phyloP scores from a whole-genome alignment of 2,113 vertebrate species.

The Arizona elegans region DNA sequence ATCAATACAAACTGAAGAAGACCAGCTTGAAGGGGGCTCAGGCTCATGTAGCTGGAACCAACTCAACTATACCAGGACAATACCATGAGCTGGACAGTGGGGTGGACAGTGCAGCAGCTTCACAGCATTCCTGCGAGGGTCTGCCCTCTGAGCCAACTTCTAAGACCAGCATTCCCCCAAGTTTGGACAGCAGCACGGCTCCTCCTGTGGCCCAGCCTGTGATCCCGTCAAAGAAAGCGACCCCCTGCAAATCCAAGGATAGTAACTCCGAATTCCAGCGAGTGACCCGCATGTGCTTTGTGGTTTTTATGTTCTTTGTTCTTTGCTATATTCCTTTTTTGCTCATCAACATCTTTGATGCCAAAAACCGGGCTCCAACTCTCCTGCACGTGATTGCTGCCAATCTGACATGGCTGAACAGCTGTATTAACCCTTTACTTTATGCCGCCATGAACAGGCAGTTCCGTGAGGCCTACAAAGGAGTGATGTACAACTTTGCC shows the following conservation, averaged over 20 bases:
- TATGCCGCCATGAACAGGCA: slow-evolving; percentile 86
- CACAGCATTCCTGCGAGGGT: slow-evolving; percentile 61
- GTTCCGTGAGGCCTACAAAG: slow-evolving; percentile 78
- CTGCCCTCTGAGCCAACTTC: slow-evolving; percentile 36
- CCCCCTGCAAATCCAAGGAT: slow-evolving; percentile 50
- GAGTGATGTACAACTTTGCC: slow-evolving; percentile 61
- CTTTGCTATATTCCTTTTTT: slow-evolving; percentile 81
- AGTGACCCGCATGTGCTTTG: slow-evolving; percentile 84
- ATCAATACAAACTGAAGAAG: slow-evolving; percentile 72
- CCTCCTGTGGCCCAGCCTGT: not conserved
- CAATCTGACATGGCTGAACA: slow-evolving; percentile 87
- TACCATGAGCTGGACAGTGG: slow-evolving; percentile 71
- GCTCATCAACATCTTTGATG: slow-evolving; percentile 78
- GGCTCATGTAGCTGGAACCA: slow-evolving; percentile 36
- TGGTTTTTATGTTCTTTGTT: slow-evolving; percentile 81
- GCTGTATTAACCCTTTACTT: slow-evolving; percentile 84
- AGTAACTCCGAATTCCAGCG: slow-evolving; percentile 75
- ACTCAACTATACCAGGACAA: slow-evolving; percentile 14
- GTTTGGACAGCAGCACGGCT: not conserved
- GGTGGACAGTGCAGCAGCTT: slow-evolving; percentile 61
- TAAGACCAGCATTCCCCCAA: slow-evolving; percentile 21
- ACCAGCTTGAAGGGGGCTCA: slow-evolving; percentile 55
- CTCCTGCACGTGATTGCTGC: slow-evolving; percentile 80
- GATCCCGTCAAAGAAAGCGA: not conserved
- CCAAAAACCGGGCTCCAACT: slow-evolving; percentile 69